phyloP scores from a whole-genome alignment of 2,888 invertebrate genomes.

The Cephalotes varians region DNA sequence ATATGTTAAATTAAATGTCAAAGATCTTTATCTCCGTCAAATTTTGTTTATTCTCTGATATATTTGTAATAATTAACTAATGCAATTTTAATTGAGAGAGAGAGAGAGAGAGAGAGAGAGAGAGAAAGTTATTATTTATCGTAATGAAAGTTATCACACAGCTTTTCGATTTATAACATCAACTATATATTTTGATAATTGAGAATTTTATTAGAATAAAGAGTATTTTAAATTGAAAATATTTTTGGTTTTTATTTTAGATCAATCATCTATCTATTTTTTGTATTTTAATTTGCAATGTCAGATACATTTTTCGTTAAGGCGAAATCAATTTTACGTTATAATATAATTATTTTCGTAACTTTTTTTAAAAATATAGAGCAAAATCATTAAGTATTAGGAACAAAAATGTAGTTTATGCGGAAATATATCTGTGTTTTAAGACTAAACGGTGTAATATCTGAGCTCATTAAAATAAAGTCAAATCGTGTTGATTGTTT shows the following conservation, averaged over 20 bases:
- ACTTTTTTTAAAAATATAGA: background rate
- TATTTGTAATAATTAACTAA: background rate
- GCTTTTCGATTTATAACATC: background rate
- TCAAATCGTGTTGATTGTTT: background rate
- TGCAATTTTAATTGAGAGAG: background rate
- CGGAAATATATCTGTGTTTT: background rate
- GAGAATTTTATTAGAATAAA: background rate
- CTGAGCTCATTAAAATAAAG: background rate
- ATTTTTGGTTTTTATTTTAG: background rate
- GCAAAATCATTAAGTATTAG: constrained; percentile 4
- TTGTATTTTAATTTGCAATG: background rate
- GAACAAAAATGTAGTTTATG: background rate
- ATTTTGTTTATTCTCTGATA: background rate
- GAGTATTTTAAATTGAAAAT: background rate
- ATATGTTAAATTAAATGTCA: background rate
- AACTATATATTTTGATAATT: background rate
- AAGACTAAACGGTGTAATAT: background rate
- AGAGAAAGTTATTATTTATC: background rate
- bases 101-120: too few relatives aligned
- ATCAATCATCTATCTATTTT: background rate
- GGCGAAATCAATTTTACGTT: background rate
- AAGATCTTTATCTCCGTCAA: background rate
- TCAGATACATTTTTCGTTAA: background rate
- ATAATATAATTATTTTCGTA: background rate
- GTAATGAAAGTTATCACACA: background rate